These are phyloP conservation scores for Sycophila texana DNA, from an alignment of 2,888 invertebrate genomes.

Conservation along the genomic window DNA sequence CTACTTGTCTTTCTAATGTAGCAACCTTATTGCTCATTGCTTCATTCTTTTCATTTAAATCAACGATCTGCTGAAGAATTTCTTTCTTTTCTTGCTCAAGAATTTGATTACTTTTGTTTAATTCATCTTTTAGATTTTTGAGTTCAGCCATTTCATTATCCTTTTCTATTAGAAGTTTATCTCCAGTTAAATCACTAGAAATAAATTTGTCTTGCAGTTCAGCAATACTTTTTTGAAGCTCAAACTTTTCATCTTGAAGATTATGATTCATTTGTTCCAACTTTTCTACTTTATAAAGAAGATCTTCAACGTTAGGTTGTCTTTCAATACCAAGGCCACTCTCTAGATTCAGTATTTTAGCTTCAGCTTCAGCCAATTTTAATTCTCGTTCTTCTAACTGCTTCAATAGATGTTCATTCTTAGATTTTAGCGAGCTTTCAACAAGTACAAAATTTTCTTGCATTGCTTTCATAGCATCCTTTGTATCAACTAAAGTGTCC, in stretches of 20 bases:
- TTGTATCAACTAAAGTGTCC: conserved; percentile 85
- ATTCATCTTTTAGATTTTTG: conserved; percentile 70
- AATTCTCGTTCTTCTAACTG: conserved; percentile 79
- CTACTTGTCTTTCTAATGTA: conserved; percentile 66
- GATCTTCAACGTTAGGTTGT: conserved; percentile 63
- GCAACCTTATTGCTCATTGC: conserved; percentile 65
- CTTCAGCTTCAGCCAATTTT: conserved; percentile 74
- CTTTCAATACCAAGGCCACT: conserved; percentile 64
- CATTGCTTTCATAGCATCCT: conserved; percentile 87
- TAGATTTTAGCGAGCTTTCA: conserved; percentile 84
- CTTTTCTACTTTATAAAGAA: conserved; percentile 65
- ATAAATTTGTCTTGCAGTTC: conserved; percentile 69
- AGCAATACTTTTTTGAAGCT: conserved; percentile 68
- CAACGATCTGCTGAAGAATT: conserved; percentile 65
- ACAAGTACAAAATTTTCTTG: conserved; percentile 85
- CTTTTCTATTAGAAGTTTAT: conserved; percentile 65
- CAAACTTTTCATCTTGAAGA: conserved; percentile 70
- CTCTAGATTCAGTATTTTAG: conserved; percentile 67
- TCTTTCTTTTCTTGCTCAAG: conserved; percentile 68
- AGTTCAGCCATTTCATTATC: conserved; percentile 76
- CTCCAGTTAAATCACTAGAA: conserved; percentile 58
- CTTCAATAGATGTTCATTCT: conserved; percentile 79
- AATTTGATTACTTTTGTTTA: conserved; percentile 69
- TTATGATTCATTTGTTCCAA: conserved; percentile 66
- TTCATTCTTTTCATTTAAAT: conserved; percentile 66